Evolutionary conservation across 2,888 invertebrate species (phyloP).

Genomic region (Loripinus fragilis): DNA sequence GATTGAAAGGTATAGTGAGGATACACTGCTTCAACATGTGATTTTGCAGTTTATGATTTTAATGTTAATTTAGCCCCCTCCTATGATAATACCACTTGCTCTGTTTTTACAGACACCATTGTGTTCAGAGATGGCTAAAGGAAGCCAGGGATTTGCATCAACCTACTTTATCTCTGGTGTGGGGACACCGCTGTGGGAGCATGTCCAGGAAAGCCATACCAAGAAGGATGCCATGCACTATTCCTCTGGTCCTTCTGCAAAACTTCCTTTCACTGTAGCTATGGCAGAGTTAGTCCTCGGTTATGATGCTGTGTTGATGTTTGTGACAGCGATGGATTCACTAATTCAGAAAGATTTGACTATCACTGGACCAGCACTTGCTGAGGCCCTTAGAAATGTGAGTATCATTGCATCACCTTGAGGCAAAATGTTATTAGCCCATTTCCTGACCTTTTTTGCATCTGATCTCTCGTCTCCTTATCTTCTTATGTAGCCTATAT

Average conservation of each 20-base stretch:
- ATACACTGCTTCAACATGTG: no score
- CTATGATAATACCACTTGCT: no score
- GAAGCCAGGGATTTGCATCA: slow-evolving; percentile 40
- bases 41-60: no score
- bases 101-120: slow-evolving; percentile 40
- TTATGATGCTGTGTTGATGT: slow-evolving; percentile 62
- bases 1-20: no score
- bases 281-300: slow-evolving; percentile 58
- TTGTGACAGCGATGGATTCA: slow-evolving; percentile 46
- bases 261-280: slow-evolving; percentile 43
- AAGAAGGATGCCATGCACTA: slow-evolving; percentile 47
- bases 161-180: slow-evolving; percentile 53
- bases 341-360: slow-evolving; percentile 48
- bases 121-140: slow-evolving; percentile 58
- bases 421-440: no score
- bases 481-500: no score
- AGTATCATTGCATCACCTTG: not conserved
- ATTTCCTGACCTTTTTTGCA: no score
- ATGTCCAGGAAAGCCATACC: slow-evolving; percentile 44
- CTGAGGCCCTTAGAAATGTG: slow-evolving; percentile 56
- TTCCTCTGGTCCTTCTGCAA: slow-evolving; percentile 45
- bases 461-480: no score
- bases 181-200: slow-evolving; percentile 49
- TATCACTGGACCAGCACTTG: slow-evolving; percentile 51
- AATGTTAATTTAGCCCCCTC: no score